A percentile compares a stretch with the other conserved stretches of the same genome.
phyloP scores from a whole-genome alignment of 2,888 invertebrate genomes.

The Lysandra bellargus region DNA sequence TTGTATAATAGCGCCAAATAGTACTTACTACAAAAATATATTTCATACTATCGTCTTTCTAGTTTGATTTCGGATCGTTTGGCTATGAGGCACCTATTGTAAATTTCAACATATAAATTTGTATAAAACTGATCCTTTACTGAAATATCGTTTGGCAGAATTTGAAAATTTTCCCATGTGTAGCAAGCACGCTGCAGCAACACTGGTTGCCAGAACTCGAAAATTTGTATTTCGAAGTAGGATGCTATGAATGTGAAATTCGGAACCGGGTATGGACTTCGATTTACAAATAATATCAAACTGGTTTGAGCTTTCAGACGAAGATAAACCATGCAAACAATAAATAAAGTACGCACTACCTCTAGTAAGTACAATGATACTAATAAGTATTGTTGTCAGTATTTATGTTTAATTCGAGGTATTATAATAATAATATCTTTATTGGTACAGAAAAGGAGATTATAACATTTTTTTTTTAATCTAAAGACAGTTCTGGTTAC shows the following conservation, averaged over 20 bases:
- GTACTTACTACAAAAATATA: background rate
- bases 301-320: background rate
- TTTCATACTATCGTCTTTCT: background rate
- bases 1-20: no score
- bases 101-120: background rate
- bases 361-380: no score
- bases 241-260: conserved; percentile 2
- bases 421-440: no score
- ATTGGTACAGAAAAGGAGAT: no score
- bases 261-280: background rate
- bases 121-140: background rate
- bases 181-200: background rate
- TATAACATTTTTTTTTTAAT: no score
- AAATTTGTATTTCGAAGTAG: conserved; percentile 1
- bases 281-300: background rate
- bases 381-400: background rate
- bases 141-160: background rate
- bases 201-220: conserved; percentile 11
- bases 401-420: background rate
- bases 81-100: no score
- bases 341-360: no score
- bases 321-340: background rate
- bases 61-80: background rate
- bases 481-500: no score
- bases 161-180: background rate